A percentile compares a stretch with the other conserved stretches of the same genome.
phyloP scores from a whole-genome alignment of 2,113 vertebrate species.

The Carollia perspicillata region DNA sequence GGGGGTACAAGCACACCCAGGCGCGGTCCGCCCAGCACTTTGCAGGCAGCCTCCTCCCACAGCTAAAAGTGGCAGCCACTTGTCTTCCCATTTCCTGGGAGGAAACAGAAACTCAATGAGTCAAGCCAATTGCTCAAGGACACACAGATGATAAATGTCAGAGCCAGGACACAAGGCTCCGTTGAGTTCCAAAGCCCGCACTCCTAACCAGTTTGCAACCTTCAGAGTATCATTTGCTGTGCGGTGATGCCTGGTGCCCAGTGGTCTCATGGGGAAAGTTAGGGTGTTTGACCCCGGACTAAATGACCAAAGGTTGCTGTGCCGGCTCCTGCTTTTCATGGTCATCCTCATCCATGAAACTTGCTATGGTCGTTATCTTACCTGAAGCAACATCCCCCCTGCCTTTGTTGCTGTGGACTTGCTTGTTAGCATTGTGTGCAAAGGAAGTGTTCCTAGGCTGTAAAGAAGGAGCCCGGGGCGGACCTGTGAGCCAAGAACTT shows the following conservation, averaged over 20 bases:
- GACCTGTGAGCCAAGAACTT: not conserved
- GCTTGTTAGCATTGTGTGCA: not conserved
- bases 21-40: not conserved
- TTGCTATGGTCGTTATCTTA: not conserved
- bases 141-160: not conserved
- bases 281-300: not conserved
- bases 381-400: not conserved
- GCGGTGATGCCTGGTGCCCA: not conserved
- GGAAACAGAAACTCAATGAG: not conserved
- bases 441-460: not conserved
- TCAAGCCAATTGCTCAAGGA: not conserved
- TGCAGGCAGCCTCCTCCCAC: not conserved
- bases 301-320: not conserved
- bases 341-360: not conserved
- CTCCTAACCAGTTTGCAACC: not conserved
- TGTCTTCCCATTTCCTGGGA: not conserved
- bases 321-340: not conserved
- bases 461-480: not conserved
- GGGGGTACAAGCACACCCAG: accelerated
- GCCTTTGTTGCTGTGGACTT: not conserved
- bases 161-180: not conserved
- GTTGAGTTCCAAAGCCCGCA: not conserved
- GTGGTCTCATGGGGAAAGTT: not conserved
- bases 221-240: not conserved
- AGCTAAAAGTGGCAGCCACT: not conserved